Conservation (phyloP, 2,113 vertebrate species). For the Strix aluco region DNA sequence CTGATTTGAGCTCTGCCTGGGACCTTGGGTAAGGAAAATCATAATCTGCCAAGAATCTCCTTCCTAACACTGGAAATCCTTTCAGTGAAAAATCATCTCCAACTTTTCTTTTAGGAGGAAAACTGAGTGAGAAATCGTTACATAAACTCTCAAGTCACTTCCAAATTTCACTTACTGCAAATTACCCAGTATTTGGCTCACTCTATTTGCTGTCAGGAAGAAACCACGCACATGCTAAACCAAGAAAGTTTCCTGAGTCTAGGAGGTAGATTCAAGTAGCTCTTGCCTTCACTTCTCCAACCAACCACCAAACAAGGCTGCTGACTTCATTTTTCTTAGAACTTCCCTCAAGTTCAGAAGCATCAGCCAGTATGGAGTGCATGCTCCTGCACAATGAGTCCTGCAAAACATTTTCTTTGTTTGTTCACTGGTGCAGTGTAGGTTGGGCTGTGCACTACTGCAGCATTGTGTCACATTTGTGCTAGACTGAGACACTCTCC, state of each 20-base stretch:
- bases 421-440: fast-evolving
- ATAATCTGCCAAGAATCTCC: background rate
- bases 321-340: background rate
- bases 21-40: background rate
- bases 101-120: background rate
- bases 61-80: background rate
- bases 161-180: background rate
- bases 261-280: background rate
- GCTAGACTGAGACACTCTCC: too few relatives aligned
- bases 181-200: background rate
- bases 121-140: background rate
- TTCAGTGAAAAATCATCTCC: background rate
- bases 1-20: background rate
- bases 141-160: constrained; percentile 5
- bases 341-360: background rate
- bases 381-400: fast-evolving
- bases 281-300: background rate
- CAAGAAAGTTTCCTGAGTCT: background rate
- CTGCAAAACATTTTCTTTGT: background rate
- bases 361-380: background rate
- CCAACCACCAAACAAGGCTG: too few relatives aligned
- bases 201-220: background rate
- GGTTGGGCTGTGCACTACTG: background rate
- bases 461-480: background rate
- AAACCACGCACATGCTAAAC: background rate